A percentile compares a stretch with the other conserved stretches of the same genome.
Conservation (phyloP, 1,140 invertebrate species). For the Paralvinella palmiformis region DNA sequence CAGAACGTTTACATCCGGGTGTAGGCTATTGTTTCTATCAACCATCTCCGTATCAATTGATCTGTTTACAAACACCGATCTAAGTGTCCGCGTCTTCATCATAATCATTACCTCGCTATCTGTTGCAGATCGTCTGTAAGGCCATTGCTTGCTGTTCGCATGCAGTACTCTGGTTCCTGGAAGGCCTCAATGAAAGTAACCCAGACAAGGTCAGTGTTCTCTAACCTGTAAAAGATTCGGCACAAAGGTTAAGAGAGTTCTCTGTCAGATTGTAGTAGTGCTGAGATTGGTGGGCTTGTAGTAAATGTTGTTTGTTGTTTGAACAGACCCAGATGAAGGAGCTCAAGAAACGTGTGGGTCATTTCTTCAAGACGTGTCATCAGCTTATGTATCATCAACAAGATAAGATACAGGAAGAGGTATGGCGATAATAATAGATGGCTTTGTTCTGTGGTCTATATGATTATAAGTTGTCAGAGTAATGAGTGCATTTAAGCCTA, state of each 20-base stretch:
- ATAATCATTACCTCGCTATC: conserved; percentile 2
- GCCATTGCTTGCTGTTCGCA: conserved; percentile 83
- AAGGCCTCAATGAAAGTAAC: conserved; percentile 67
- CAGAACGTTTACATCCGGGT: too few species aligned
- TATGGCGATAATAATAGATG: not conserved
- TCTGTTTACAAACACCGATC: too few species aligned
- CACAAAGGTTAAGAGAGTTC: not conserved
- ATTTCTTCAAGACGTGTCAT: conserved; percentile 62
- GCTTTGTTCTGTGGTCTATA: conserved; percentile 23
- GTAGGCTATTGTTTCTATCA: too few species aligned
- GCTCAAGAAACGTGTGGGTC: conserved; percentile 63
- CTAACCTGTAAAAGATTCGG: not conserved
- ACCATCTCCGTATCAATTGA: too few species aligned
- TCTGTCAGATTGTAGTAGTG: not conserved
- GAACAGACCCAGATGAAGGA: conserved; percentile 38
- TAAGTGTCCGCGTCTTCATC: too few species aligned
- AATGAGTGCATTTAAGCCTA: too few species aligned
- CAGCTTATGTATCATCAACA: conserved; percentile 54
- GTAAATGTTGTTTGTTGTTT: conserved; percentile 24
- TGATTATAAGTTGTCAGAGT: too few species aligned
- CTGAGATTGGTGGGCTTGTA: not conserved
- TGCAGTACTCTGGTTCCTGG: conserved; percentile 81
- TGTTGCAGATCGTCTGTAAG: conserved; percentile 73
- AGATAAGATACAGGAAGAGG: conserved; percentile 28
- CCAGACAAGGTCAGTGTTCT: conserved; percentile 42